These are phyloP conservation scores for Anodontia alba DNA, from an alignment of 2,888 invertebrate genomes.

Conservation along the genomic window DNA sequence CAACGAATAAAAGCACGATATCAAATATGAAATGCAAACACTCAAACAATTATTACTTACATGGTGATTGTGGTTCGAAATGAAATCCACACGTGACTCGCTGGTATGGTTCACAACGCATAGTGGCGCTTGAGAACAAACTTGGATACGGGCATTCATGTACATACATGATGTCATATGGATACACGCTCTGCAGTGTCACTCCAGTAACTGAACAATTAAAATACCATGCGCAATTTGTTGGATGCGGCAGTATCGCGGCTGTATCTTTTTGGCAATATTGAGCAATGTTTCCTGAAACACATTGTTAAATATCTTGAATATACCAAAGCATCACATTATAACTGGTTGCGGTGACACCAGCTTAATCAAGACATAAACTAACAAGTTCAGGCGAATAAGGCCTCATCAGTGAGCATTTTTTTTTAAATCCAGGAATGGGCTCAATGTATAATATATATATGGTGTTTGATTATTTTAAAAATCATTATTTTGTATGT, in stretches of 20 bases:
- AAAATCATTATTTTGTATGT: too few species aligned
- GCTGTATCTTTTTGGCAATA: conserved; percentile 58
- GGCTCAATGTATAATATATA: too few species aligned
- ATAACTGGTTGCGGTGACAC: too few species aligned
- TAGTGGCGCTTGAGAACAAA: conserved; percentile 60
- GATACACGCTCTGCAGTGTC: conserved; percentile 57
- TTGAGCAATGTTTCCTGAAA: conserved; percentile 47
- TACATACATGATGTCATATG: conserved; percentile 58
- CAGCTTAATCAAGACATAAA: too few species aligned
- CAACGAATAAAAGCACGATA: too few species aligned
- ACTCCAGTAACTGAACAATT: conserved; percentile 55
- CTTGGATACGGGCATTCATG: conserved; percentile 65
- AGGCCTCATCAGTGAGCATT: too few species aligned
- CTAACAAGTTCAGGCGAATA: too few species aligned
- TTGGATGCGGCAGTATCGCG: conserved; percentile 56
- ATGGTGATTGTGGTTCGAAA: conserved; percentile 67
- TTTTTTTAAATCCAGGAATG: too few species aligned
- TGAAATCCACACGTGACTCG: conserved; percentile 60
- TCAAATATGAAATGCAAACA: too few species aligned
- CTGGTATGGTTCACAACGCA: conserved; percentile 57
- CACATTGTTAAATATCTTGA: neutral
- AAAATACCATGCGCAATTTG: conserved; percentile 67
- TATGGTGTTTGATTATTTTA: too few species aligned
- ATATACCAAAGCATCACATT: too few species aligned
- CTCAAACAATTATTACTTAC: too few species aligned